Percentiles rank a stretch among this genome's conserved stretches.
Evolutionary conservation across 1,140 invertebrate species (phyloP).

Genomic region (Berghia stephanieae): DNA sequence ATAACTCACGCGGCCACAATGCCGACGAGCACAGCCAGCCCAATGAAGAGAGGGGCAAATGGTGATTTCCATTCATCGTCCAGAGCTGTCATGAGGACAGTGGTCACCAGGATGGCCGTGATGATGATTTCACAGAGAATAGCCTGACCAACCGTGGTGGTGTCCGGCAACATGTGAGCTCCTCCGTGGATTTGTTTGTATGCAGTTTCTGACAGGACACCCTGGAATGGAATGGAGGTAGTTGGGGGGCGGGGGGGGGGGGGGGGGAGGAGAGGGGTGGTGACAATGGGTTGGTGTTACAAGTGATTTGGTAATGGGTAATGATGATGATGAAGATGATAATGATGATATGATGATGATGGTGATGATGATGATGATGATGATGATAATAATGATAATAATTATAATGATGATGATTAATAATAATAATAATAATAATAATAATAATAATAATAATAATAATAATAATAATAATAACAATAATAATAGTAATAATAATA

Average conservation of each 20-base stretch:
- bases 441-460: too few relatives aligned
- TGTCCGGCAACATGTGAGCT: constrained; percentile 29
- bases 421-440: too few relatives aligned
- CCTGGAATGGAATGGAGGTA: constrained; percentile 40
- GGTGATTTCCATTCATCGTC: constrained; percentile 46
- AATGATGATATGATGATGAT: too few relatives aligned
- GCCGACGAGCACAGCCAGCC: constrained; percentile 57
- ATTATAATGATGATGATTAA: neutral
- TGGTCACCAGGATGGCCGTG: constrained; percentile 58
- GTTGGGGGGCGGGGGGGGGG: too few relatives aligned
- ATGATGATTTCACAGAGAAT: constrained; percentile 57
- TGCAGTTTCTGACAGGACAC: constrained; percentile 30
- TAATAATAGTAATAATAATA: too few relatives aligned
- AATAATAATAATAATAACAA: too few relatives aligned
- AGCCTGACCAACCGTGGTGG: constrained; percentile 41
- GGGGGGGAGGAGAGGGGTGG: too few relatives aligned
- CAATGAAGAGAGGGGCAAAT: constrained; percentile 62
- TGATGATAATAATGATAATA: neutral
- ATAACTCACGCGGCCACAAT: constrained; percentile 59
- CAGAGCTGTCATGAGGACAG: constrained; percentile 57
- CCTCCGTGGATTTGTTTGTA: constrained; percentile 43
- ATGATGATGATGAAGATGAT: too few relatives aligned
- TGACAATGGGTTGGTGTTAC: too few relatives aligned
- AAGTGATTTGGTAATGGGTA: too few relatives aligned
- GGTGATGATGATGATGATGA: neutral